Percentiles rank a stretch among this genome's conserved stretches.
These are phyloP conservation scores for Trogon surrucura DNA, from an alignment of 2,113 vertebrate species.

Conservation along the genomic window DNA sequence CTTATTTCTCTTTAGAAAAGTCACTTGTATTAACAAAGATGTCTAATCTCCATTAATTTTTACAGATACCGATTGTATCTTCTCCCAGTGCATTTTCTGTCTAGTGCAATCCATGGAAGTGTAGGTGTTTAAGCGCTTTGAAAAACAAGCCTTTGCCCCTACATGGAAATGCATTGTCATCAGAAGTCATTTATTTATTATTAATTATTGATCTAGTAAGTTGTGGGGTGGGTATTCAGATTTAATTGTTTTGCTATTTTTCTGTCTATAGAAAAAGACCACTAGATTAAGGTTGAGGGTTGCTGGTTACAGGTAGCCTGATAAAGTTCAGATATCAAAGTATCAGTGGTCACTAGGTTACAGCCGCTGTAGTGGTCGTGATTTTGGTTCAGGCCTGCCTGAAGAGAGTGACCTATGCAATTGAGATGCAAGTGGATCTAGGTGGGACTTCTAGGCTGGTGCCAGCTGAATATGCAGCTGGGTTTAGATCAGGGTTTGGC, in stretches of 20 bases:
- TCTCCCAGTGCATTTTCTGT: neutral
- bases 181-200: neutral
- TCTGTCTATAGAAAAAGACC: neutral
- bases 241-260: neutral
- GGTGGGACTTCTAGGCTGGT: neutral
- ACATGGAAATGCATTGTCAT: neutral
- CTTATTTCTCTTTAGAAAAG: neutral
- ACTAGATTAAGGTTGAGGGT: neutral
- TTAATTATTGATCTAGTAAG: neutral
- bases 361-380: fast-evolving
- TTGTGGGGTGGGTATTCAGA: neutral
- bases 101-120: neutral
- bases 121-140: neutral
- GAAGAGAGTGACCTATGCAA: neutral
- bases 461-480: neutral
- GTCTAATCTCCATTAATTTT: neutral
- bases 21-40: neutral
- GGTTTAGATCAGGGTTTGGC: neutral
- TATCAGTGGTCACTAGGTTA: neutral
- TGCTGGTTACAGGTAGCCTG: neutral
- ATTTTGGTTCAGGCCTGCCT: neutral
- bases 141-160: neutral
- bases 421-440: neutral
- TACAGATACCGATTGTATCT: neutral
- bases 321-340: fast-evolving